phyloP scores from a whole-genome alignment of 2,888 invertebrate species.

The Drosophila paranaensis region DNA sequence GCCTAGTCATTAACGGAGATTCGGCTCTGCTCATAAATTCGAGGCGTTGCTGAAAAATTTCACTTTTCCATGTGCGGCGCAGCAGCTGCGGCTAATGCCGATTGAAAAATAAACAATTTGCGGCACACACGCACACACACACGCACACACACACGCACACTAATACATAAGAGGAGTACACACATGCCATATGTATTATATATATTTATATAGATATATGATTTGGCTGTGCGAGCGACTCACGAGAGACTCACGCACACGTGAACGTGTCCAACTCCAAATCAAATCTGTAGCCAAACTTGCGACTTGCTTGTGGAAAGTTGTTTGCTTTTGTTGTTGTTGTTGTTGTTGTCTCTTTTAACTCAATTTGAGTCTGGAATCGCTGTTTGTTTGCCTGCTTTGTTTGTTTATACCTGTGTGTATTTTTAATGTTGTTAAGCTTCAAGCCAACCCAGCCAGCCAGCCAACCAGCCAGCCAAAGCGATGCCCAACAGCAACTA shows the following conservation, averaged over 20 bases:
- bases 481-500: conserved; percentile 15
- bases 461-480: conserved; percentile 27
- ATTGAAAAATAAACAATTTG: conserved; percentile 77
- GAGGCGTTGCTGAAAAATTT: conserved; percentile 63
- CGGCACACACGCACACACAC: conserved; percentile 41
- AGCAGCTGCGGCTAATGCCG: conserved; percentile 60
- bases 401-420: conserved; percentile 59
- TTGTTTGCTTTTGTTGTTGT: conserved; percentile 59
- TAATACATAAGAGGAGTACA: conserved; percentile 6
- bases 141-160: background rate
- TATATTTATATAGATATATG: conserved; percentile 24
- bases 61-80: conserved; percentile 60
- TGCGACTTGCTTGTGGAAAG: conserved; percentile 65
- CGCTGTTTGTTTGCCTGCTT: conserved; percentile 46
- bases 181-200: conserved; percentile 8
- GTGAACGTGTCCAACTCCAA: conserved; percentile 64
- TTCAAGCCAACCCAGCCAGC: conserved; percentile 53
- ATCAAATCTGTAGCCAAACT: conserved; percentile 60
- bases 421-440: conserved; percentile 62
- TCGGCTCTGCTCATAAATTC: conserved; percentile 59
- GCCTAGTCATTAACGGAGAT: conserved; percentile 35
- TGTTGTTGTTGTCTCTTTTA: conserved; percentile 57
- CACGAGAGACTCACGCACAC: conserved; percentile 55
- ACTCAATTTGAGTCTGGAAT: conserved; percentile 71
- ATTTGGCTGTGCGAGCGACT: conserved; percentile 25